Conservation (phyloP, 2,888 invertebrate species). For the Ormia ochracea region DNA sequence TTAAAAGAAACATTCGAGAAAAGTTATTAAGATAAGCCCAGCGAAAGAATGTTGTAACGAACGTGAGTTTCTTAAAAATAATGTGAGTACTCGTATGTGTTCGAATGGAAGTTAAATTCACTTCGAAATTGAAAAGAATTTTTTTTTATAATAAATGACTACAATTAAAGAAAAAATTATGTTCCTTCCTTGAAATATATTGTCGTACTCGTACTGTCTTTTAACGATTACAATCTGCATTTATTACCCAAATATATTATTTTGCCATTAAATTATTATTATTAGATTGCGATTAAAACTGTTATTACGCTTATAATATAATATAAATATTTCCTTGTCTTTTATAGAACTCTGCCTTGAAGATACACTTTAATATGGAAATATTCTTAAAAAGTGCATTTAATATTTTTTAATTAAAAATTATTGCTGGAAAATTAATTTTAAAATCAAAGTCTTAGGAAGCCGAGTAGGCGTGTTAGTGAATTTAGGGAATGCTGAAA, state of each 20-base stretch:
- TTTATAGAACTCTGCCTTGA: no score
- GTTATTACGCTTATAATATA: no score
- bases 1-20: background rate
- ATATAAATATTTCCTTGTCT: no score
- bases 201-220: background rate
- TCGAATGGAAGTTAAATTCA: conserved; percentile 38
- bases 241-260: background rate
- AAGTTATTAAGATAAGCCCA: conserved; percentile 14
- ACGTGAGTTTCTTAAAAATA: conserved; percentile 20
- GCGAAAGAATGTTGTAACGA: conserved; percentile 5
- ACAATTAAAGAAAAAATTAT: conserved; percentile 2
- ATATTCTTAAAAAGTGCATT: no score
- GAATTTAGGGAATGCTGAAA: no score
- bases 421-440: no score
- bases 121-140: conserved; percentile 43
- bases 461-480: no score
- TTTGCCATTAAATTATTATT: no score
- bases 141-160: background rate
- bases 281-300: no score
- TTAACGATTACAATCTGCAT: background rate
- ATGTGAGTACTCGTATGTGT: background rate
- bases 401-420: no score
- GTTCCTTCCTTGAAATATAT: background rate
- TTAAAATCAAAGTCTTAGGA: no score
- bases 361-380: no score